These are phyloP conservation scores for Leptinotarsa defecta DNA, from an alignment of 1,140 invertebrate species.

Conservation along the genomic window DNA sequence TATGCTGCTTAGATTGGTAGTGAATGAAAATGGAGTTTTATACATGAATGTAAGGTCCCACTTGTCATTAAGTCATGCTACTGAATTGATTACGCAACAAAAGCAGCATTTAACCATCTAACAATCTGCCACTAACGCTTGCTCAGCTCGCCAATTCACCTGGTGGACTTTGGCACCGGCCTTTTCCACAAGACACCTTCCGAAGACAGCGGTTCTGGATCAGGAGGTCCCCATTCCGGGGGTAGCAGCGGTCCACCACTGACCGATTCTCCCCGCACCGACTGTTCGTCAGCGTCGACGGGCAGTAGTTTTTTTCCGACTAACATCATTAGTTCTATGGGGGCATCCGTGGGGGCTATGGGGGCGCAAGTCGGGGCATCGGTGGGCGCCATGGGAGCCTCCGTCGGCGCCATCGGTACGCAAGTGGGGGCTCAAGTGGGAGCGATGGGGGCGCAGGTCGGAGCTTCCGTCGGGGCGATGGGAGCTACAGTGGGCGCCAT, in stretches of 20 bases:
- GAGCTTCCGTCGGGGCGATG: conserved; percentile 51
- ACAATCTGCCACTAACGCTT: conserved; percentile 24
- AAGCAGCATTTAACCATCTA: conserved; percentile 10
- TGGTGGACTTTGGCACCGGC: conserved; percentile 86
- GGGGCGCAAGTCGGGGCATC: conserved; percentile 50
- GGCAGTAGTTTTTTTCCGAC: conserved; percentile 52
- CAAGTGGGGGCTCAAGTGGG: conserved; percentile 51
- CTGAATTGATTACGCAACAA: neutral
- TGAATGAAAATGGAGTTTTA: no score
- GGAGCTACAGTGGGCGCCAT: conserved; percentile 49
- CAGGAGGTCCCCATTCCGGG: conserved; percentile 54
- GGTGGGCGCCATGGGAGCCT: conserved; percentile 49
- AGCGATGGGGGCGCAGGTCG: conserved; percentile 46
- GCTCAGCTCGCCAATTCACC: conserved; percentile 81
- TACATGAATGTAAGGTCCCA: neutral
- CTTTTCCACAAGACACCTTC: conserved; percentile 86
- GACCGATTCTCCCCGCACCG: conserved; percentile 52
- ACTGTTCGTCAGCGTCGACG: conserved; percentile 30
- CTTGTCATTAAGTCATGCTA: neutral
- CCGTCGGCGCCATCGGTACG: conserved; percentile 50
- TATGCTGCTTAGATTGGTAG: no score
- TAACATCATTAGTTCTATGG: conserved; percentile 54
- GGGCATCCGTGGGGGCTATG: conserved; percentile 48
- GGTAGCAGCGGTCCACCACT: conserved; percentile 58
- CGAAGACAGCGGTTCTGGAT: conserved; percentile 69